Percentiles rank a stretch among this genome's conserved stretches.
These are phyloP conservation scores for Phasianus colchicus DNA, from an alignment of 2,113 vertebrate genomes.

Conservation along the genomic window DNA sequence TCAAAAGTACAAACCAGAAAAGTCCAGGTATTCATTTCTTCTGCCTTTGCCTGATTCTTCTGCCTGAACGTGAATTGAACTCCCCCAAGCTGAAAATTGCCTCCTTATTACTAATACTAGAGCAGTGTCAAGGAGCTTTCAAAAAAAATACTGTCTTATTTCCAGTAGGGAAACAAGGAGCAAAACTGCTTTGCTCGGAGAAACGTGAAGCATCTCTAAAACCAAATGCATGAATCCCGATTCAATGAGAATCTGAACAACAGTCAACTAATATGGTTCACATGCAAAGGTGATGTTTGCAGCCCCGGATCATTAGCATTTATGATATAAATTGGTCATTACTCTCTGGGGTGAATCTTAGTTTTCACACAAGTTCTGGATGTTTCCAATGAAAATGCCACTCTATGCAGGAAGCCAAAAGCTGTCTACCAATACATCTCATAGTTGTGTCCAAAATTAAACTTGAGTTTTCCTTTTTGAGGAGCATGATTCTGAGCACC, in stretches of 20 bases:
- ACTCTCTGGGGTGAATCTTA: neutral
- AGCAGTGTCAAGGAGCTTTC: no score
- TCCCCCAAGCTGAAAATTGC: neutral
- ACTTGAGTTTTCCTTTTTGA: accelerated
- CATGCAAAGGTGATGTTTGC: neutral
- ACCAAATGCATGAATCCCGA: neutral
- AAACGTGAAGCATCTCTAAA: neutral
- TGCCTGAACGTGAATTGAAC: neutral
- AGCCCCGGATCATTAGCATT: neutral
- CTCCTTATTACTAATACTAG: neutral
- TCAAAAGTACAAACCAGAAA: conserved; percentile 3
- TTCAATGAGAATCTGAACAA: neutral
- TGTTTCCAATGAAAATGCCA: neutral
- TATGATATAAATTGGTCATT: neutral
- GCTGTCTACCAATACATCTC: neutral
- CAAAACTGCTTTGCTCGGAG: neutral
- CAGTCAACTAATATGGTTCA: neutral
- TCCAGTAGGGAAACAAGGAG: neutral
- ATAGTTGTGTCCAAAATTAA: neutral
- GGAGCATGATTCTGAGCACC: neutral
- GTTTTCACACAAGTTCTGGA: neutral
- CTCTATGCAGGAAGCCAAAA: neutral
- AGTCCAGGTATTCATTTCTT: neutral
- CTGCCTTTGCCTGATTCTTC: neutral
- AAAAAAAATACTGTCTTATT: neutral